A percentile compares a stretch with the other conserved stretches of the same genome.
phyloP scores from a whole-genome alignment of 1,140 invertebrate genomes.

The Dendrolimus kikuchii region DNA sequence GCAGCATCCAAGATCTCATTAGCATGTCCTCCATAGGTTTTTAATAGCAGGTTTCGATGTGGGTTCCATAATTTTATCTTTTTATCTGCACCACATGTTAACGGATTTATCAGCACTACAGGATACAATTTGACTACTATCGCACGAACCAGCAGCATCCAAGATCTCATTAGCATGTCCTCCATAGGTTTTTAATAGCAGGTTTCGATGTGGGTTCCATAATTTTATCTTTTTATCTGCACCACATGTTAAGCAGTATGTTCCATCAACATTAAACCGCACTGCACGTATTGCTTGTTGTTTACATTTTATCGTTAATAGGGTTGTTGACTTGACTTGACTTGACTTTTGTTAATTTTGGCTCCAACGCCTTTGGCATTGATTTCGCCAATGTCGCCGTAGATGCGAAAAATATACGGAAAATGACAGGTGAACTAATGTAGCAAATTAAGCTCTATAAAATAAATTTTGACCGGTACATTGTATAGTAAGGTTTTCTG shows the following conservation, averaged over 20 bases:
- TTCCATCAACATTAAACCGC: slow-evolving; percentile 95
- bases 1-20: slow-evolving; percentile 95
- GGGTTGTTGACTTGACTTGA: too few relatives aligned
- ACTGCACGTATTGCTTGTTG: slow-evolving; percentile 94
- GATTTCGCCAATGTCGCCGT: too few relatives aligned
- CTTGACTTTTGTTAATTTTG: too few relatives aligned
- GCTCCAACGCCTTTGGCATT: too few relatives aligned
- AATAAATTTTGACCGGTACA: too few relatives aligned
- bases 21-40: slow-evolving; percentile 96
- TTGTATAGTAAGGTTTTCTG: too few relatives aligned
- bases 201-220: slow-evolving; percentile 91
- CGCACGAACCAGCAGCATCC: slow-evolving; percentile 91
- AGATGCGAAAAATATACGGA: too few relatives aligned
- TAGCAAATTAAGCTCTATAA: too few relatives aligned
- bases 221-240: slow-evolving; percentile 96
- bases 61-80: slow-evolving; percentile 98
- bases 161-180: slow-evolving; percentile 97
- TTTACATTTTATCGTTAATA: slow-evolving; percentile 85
- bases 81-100: slow-evolving; percentile 96
- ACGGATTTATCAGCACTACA: slow-evolving; percentile 90
- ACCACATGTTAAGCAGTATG: slow-evolving; percentile 95
- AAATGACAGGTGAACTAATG: too few relatives aligned
- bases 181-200: slow-evolving; percentile 91
- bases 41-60: slow-evolving; percentile 81
- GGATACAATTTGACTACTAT: slow-evolving; percentile 92